Percentiles rank a stretch among this genome's conserved stretches.
phyloP scores from a whole-genome alignment of 2,797 vertebrate genomes.

The Poecilia velifera region DNA sequence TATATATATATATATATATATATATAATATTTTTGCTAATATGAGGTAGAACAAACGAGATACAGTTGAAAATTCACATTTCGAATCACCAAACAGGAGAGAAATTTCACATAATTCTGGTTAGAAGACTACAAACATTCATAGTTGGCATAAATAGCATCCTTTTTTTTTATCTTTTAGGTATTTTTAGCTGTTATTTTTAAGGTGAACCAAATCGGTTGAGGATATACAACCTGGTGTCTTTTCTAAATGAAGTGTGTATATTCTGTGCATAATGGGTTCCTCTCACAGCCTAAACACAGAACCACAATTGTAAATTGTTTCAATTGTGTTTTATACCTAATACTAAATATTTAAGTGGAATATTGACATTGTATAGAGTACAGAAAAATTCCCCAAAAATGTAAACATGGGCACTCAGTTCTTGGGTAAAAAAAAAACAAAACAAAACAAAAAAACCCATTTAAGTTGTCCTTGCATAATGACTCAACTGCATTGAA shows the following conservation, averaged over 20 bases:
- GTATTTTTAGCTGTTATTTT: background rate
- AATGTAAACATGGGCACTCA: background rate
- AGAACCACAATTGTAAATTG: background rate
- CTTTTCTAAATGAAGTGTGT: background rate
- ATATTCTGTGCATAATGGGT: background rate
- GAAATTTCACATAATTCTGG: background rate
- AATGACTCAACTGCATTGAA: background rate
- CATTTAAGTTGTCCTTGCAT: background rate
- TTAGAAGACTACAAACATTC: background rate
- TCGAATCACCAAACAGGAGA: background rate
- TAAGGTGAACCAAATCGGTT: background rate
- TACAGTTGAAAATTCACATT: background rate
- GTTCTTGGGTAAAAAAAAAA: background rate
- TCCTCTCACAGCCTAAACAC: background rate
- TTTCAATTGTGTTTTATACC: background rate
- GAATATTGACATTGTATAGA: background rate
- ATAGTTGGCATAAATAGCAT: background rate
- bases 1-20: too few species aligned
- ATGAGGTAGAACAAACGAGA: background rate
- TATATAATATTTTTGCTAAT: background rate
- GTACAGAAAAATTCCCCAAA: background rate
- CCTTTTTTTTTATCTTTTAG: background rate
- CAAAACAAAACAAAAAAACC: too few species aligned
- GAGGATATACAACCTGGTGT: background rate
- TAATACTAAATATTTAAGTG: background rate